Evolutionary conservation across 2,797 vertebrate genomes (phyloP).

Genomic region (Lepidocolaptes lacrymiger): DNA sequence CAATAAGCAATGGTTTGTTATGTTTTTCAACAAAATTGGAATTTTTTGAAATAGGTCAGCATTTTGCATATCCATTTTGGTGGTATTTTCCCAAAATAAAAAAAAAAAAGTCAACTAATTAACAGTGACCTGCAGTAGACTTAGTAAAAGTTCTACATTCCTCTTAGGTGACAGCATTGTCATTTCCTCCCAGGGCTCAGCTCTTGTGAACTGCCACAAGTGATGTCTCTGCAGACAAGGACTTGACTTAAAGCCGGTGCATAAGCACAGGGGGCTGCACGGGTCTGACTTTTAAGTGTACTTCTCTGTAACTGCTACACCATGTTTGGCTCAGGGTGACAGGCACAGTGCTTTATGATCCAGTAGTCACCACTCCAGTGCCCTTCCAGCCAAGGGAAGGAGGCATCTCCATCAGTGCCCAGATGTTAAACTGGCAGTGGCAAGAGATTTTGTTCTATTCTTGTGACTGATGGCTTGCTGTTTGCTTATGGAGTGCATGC

Average conservation of each 20-base stretch:
- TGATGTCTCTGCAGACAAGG: background rate
- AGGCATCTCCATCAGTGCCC: fast-evolving
- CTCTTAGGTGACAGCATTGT: background rate
- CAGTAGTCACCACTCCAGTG: background rate
- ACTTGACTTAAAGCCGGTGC: background rate
- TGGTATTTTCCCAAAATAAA: background rate
- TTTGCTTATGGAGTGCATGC: background rate
- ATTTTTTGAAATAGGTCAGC: background rate
- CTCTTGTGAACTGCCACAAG: background rate
- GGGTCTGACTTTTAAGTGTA: background rate
- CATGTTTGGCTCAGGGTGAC: fast-evolving
- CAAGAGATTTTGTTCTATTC: background rate
- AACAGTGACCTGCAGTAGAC: background rate
- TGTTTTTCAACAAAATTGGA: background rate
- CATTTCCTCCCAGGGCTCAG: background rate
- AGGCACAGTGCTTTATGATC: background rate
- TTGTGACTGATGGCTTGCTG: background rate
- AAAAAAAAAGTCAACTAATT: background rate
- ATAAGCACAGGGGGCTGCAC: fast-evolving
- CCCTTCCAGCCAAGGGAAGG: background rate
- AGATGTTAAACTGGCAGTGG: background rate
- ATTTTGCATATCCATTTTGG: background rate
- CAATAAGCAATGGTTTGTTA: background rate
- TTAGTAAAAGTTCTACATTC: background rate
- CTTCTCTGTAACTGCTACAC: background rate